phyloP scores from a whole-genome alignment of 2,888 invertebrate species.

The Apamea epomidion region DNA sequence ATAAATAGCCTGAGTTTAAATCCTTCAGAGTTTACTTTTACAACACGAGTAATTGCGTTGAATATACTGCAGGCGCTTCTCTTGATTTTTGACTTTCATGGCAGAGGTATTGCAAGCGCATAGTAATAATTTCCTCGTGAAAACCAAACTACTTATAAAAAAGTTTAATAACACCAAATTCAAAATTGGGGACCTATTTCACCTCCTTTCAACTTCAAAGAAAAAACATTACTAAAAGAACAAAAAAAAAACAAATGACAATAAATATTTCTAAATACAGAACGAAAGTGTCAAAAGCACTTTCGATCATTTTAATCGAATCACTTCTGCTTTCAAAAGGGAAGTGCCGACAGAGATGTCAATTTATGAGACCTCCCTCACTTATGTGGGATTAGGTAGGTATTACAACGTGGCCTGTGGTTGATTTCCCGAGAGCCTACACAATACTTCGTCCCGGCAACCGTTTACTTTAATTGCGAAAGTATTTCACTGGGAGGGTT shows the following conservation, averaged over 20 bases:
- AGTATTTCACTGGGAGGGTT: constrained; percentile 78
- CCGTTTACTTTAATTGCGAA: constrained; percentile 81
- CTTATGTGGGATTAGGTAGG: constrained; percentile 72
- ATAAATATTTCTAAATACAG: neutral
- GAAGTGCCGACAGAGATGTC: constrained; percentile 56
- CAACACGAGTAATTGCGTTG: neutral
- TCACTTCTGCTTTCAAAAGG: constrained; percentile 42
- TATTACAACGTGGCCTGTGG: constrained; percentile 69
- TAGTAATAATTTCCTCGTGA: neutral
- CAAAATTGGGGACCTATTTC: neutral
- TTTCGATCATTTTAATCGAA: constrained; percentile 16
- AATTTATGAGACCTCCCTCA: constrained; percentile 70
- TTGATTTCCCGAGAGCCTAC: constrained; percentile 79
- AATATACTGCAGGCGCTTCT: neutral
- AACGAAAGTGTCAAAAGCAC: neutral
- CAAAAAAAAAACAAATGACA: neutral
- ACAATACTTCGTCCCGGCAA: constrained; percentile 70
- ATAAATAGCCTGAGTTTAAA: neutral
- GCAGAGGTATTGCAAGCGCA: neutral
- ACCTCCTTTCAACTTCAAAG: neutral
- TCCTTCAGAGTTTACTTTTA: too few relatives aligned
- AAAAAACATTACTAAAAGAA: neutral
- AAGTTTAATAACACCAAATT: neutral
- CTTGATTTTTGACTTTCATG: neutral
- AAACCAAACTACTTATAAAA: neutral